Evolutionary conservation across 2,888 invertebrate species (phyloP).

Genomic region (Agrypnus murinus): DNA sequence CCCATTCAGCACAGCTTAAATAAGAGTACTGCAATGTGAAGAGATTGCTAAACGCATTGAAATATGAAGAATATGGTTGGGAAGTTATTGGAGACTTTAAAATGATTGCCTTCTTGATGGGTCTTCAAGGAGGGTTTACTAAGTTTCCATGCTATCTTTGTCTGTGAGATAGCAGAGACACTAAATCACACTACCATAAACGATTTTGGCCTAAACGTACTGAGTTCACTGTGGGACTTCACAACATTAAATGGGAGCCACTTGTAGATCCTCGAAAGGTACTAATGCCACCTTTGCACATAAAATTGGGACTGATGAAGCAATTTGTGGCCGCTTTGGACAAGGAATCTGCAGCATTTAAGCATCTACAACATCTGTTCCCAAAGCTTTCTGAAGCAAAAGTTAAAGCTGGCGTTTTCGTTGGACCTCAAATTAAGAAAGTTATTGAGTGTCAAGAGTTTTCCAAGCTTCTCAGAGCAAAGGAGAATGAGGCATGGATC

Average conservation of each 20-base stretch:
- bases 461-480: too few species aligned
- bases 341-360: neutral
- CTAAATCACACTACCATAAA: neutral
- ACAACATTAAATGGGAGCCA: conserved; percentile 10
- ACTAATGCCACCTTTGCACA: neutral
- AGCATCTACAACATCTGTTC: neutral
- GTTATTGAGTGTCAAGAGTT: too few species aligned
- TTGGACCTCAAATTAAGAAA: too few species aligned
- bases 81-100: neutral
- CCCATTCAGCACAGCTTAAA: neutral
- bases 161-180: conserved; percentile 10
- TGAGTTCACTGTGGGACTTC: neutral
- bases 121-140: conserved; percentile 1
- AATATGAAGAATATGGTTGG: neutral
- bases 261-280: neutral
- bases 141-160: conserved; percentile 13
- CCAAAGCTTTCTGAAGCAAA: too few species aligned
- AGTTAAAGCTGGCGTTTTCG: too few species aligned
- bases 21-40: neutral
- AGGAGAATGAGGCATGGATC: too few species aligned
- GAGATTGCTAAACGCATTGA: neutral
- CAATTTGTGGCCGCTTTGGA: neutral
- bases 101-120: conserved; percentile 13
- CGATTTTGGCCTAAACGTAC: neutral
- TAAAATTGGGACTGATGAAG: too few species aligned